phyloP scores from a whole-genome alignment of 2,888 invertebrate genomes.

The Agelastica alni region DNA sequence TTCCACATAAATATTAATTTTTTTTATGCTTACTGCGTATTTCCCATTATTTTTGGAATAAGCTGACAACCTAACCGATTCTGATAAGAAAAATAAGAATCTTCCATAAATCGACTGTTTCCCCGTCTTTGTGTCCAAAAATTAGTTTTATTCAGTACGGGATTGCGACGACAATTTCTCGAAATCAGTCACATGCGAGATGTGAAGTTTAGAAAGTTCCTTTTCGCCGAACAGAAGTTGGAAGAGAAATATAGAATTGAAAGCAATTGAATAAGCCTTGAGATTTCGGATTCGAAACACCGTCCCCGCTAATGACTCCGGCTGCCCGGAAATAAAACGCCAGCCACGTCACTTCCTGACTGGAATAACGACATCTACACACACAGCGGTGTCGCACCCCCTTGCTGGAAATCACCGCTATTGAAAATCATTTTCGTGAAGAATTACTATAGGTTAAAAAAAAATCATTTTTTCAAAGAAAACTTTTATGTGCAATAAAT shows the following conservation, averaged over 20 bases:
- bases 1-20: no score
- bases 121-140: slow-evolving; percentile 20
- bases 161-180: slow-evolving; percentile 34
- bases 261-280: slow-evolving; percentile 43
- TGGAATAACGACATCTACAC: slow-evolving; percentile 44
- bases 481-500: no score
- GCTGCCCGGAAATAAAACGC: slow-evolving; percentile 50
- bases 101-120: no score
- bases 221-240: slow-evolving; percentile 20
- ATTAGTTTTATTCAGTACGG: slow-evolving; percentile 26
- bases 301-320: slow-evolving; percentile 44
- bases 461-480: no score
- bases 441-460: no score
- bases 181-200: slow-evolving; percentile 31
- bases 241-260: slow-evolving; percentile 20
- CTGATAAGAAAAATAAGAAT: no score
- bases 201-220: slow-evolving; percentile 17
- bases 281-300: slow-evolving; percentile 47
- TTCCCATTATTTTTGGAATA: no score
- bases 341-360: slow-evolving; percentile 51
- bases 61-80: no score
- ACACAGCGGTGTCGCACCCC: slow-evolving; percentile 5
- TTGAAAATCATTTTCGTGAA: no score
- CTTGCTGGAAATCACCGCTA: no score
- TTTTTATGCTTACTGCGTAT: no score